phyloP scores from a whole-genome alignment of 2,888 invertebrate genomes.

The Marasmarcha lunaedactyla region DNA sequence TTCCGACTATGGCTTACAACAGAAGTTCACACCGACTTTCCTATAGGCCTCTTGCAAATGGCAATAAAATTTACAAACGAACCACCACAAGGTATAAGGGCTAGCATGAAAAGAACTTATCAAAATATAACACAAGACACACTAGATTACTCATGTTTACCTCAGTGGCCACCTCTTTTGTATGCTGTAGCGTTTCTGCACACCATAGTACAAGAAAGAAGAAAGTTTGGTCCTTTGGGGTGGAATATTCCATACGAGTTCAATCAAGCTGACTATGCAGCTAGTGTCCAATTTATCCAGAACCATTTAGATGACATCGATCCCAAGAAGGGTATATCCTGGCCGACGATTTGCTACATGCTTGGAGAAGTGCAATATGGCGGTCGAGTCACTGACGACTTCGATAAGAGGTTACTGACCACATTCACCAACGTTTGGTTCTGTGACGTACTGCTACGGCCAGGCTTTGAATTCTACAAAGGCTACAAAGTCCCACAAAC shows the following conservation, averaged over 20 bases:
- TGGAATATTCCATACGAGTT: slow-evolving; percentile 99
- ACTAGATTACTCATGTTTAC: slow-evolving; percentile 89
- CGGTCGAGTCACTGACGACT: slow-evolving; percentile 96
- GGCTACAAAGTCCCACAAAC: slow-evolving; percentile 93
- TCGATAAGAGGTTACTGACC: slow-evolving; percentile 91
- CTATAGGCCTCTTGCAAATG: slow-evolving; percentile 89
- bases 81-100: slow-evolving; percentile 93
- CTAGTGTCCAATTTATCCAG: slow-evolving; percentile 95
- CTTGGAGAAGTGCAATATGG: slow-evolving; percentile 91
- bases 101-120: slow-evolving; percentile 94
- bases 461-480: slow-evolving; percentile 93
- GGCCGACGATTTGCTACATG: slow-evolving; percentile 98
- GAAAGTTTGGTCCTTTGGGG: slow-evolving; percentile 96
- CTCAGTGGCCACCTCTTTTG: slow-evolving; percentile 93
- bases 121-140: slow-evolving; percentile 90
- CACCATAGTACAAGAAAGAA: slow-evolving; percentile 93
- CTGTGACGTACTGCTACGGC: slow-evolving; percentile 87
- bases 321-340: slow-evolving; percentile 95
- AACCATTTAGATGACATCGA: slow-evolving; percentile 98
- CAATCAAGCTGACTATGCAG: slow-evolving; percentile 95
- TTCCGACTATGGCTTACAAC: slow-evolving; percentile 96
- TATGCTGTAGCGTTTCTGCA: slow-evolving; percentile 96
- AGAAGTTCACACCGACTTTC: slow-evolving; percentile 93
- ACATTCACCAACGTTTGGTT: slow-evolving; percentile 97
- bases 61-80: slow-evolving; percentile 98